Base-by-base conservation (phyloP, 2,113 vertebrate genomes). In the Eretmochelys imbricata region DNA sequence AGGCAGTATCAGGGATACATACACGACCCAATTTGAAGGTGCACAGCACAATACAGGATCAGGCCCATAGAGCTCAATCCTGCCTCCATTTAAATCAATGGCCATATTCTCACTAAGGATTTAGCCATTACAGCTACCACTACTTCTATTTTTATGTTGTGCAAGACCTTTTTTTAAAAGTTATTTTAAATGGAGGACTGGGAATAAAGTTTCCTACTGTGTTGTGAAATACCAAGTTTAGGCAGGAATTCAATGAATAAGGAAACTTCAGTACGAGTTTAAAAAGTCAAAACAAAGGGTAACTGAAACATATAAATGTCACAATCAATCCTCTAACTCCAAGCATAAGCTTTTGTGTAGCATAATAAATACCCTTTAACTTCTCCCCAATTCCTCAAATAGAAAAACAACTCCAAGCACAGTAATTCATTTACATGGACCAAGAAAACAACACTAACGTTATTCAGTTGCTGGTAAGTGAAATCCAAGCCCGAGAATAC, bases 171-270 rank as follows among this genome's bases (percentile, higher is more conserved):
- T 50, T 46, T 48, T 48, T 24, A 8, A 8, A 31, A 38, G 17
- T 75, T 75, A 22, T 22, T 75, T 42, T 54, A 83, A 55, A 95
- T 27, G 54, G 92, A 92, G 72, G 79, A 57, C 19, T 54, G 31
- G 57, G 50, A 90, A 94, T 51, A 96, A 96, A 94, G 62, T 51
- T 38, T 91, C 59, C 84, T 57, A 8, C 91, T 94, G 12, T n/a
- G 19, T 3, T 86, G 38, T 46, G 87, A 90, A 91, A 94, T 38
- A 76, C 19, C 82, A 91, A 24, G 38, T 42, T 87, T 31, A 35
- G 76, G 89, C 38, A 76, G 76, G 75, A 92, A 91, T 87, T 55
- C 87, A 84, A 82, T 3, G 55, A 95, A 20, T 49, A 95, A 88
- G 84, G 78, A 89, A 79, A 80, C 79, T 79, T 62, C 82, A 91